phyloP scores from a whole-genome alignment of 2,888 invertebrate genomes.

The Sycophila texana region DNA sequence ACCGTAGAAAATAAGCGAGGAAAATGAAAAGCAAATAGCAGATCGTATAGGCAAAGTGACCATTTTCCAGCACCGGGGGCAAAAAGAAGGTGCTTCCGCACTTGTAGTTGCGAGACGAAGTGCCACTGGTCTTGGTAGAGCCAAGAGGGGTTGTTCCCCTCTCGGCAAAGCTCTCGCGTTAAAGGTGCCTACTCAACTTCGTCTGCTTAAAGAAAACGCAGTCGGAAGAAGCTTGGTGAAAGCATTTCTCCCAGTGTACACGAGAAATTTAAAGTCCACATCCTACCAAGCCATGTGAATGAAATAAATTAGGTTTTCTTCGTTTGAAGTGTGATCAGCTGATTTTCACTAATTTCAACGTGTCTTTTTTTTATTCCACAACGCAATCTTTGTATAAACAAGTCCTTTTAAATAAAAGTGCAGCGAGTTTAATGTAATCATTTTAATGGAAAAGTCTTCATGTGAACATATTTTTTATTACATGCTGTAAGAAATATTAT shows the following conservation, averaged over 20 bases:
- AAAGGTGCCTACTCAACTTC: background rate
- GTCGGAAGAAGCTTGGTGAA: constrained; percentile 12
- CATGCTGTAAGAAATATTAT: too few species aligned
- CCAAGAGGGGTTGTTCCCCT: constrained; percentile 7
- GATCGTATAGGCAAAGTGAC: constrained; percentile 33
- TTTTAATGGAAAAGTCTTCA: too few species aligned
- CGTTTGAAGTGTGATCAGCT: too few species aligned
- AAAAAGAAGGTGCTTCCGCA: constrained; percentile 33
- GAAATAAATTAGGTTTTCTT: background rate
- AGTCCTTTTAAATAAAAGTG: too few species aligned
- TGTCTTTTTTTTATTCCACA: too few species aligned
- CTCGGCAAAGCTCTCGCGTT: constrained; percentile 5
- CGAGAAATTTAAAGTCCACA: constrained; percentile 63
- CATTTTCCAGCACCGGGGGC: constrained; percentile 15
- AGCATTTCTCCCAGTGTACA: constrained; percentile 30
- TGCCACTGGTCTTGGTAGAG: background rate
- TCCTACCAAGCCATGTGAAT: background rate
- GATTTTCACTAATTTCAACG: too few species aligned
- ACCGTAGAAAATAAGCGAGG: constrained; percentile 8
- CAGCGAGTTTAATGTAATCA: too few species aligned
- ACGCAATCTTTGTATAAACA: too few species aligned
- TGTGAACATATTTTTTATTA: too few species aligned
- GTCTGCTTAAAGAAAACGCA: background rate
- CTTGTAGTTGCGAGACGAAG: constrained; percentile 12
- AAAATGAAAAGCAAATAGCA: constrained; percentile 48